Base-by-base conservation (phyloP, 2,888 invertebrate genomes). In the Exephanes ischioxanthus region DNA sequence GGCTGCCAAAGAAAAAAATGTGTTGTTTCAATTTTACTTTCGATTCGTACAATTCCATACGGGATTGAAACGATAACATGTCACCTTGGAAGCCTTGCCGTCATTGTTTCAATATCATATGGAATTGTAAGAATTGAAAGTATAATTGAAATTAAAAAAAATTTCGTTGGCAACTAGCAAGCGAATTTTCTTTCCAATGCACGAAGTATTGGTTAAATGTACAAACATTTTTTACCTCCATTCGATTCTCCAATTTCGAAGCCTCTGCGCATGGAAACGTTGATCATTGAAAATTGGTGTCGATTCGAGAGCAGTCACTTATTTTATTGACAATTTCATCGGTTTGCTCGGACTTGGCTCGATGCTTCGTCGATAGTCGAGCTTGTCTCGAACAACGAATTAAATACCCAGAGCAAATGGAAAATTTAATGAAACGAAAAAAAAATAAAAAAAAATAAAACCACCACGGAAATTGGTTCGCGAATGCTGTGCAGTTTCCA, bases 271-370 rank as follows among this genome's bases (percentile, higher is more conserved):
- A 48, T 4, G 3, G 16, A 16, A 48, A 16, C 14, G 16, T 48
- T 48, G 16, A 48, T 48, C 45, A 48, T 48, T 16, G 45, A 48
- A 48, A 48, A 48, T 48, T 48, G 45, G 14, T 4, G 3, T 48
- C 3, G 16, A 16, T 48, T 48, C 3, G 45, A 48, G 45, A 1
- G 41, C 58, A 14, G 22, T 26, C 58, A 58, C 58, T 58, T 58
- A 58, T 26, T 58, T 58, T 58, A 58, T 58, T 58, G 58, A 22
- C 26, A 58, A 58, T 58, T 48, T 26, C 22, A 58, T 58, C 26
- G 58, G 26, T 58, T 58, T 11, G 26, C 45, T 58, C 58, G 26
- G 26, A 22, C 58, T 58, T 58, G 11, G 11, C 11, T 58, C 58
- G 58, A 22, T 9, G 55, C 22, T 22, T 19, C 22, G 11, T 55